Base-by-base conservation (phyloP, 1,140 invertebrate species). In the Pygmarrhopalites habei region DNA sequence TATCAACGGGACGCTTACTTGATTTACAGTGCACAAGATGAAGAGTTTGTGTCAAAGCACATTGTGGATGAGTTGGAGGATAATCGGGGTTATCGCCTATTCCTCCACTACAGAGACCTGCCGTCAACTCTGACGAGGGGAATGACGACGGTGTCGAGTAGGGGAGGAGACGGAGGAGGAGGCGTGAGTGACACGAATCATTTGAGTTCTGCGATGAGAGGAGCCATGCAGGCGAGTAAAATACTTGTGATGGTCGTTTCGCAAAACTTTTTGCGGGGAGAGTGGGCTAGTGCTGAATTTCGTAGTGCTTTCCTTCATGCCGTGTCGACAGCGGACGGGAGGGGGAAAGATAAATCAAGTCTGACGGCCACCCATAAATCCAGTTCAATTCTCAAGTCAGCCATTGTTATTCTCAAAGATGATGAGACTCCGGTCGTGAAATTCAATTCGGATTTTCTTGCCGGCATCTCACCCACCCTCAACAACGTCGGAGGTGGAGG, bases 221-320 rank as follows among this genome's bases (percentile, higher is more conserved):
- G 62, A 1, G 52, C 60, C 2, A 60, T 66, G 14, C 66, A 62
- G 46, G 39, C 53, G 7, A 89, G 87, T 39, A 66, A 65, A 58
- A 58, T 87, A 60, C 83, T 92, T 39, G 82, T 93, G 43, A 77
- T 93, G 56, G 83, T 92, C n/a, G 76, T 92, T 41, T 90, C 88
- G 1, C 81, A 88, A 62, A 89, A 92, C 76, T 89, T 93, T 71
- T 77, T 92, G 62, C 87, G 90, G 74, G 89, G 88, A 4, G 90
- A 93, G 73, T 93, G 89, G 90, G 85, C 87, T 25, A 81, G 88
- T 26, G 88, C 86, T 72, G 90, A 93, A 75, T 87, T 91, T 71
- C 83, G 89, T 26, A 86, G 87, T 70, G 89, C 88, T 15, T 78
- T 91, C 53, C 90, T 92, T 75, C 89, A 93, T 72, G 86, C 90